phyloP scores from a whole-genome alignment of 2,888 invertebrate genomes.

The Pseudoips prasinana region DNA sequence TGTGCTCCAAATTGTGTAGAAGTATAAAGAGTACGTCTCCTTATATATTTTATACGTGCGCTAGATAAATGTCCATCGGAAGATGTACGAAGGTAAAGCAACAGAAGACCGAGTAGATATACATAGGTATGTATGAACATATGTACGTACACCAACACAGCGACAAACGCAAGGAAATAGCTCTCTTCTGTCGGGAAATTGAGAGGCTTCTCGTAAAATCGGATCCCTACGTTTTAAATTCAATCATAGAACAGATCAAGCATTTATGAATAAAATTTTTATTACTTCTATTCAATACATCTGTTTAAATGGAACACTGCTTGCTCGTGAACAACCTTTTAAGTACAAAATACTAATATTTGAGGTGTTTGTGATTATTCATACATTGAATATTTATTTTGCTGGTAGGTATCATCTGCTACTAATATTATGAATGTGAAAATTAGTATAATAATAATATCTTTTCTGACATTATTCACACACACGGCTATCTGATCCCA shows the following conservation, averaged over 20 bases:
- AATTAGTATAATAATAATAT: no score
- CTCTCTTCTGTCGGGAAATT: conserved; percentile 63
- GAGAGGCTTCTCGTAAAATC: conserved; percentile 63
- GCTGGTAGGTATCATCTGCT: background rate
- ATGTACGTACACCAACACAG: conserved; percentile 21
- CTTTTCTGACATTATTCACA: no score
- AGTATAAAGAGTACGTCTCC: conserved; percentile 17
- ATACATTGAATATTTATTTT: background rate
- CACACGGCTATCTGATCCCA: no score
- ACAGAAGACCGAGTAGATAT: conserved; percentile 8
- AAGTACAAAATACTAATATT: no score
- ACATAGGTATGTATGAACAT: background rate
- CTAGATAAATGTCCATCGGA: conserved; percentile 21
- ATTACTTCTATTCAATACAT: no score
- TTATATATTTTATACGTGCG: no score
- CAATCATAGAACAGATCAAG: conserved; percentile 38
- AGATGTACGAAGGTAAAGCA: conserved; percentile 15
- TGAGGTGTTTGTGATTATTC: no score
- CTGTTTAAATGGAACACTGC: no score
- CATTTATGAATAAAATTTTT: conserved; percentile 30
- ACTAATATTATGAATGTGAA: no score
- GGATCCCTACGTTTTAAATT: conserved; percentile 43
- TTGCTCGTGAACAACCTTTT: no score
- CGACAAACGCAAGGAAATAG: conserved; percentile 73
- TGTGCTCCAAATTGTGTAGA: conserved; percentile 21